Evolutionary conservation across 2,888 invertebrate species (phyloP).

Genomic region (Amblyjoppa proteus): DNA sequence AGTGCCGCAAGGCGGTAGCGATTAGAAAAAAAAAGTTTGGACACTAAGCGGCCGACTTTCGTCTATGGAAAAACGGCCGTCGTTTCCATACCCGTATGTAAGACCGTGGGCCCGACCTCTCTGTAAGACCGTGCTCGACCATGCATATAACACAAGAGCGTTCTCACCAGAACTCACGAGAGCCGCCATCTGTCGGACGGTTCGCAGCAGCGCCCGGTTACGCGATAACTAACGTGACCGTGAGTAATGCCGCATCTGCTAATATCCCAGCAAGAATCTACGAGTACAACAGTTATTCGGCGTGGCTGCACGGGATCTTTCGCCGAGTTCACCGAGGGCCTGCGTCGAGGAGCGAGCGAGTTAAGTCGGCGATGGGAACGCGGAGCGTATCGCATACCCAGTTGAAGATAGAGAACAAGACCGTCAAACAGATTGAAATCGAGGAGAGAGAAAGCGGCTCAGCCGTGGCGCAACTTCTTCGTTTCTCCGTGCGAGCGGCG

Average conservation of each 20-base stretch:
- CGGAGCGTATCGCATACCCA: constrained; percentile 41
- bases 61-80: no score
- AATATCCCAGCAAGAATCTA: neutral
- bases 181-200: no score
- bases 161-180: no score
- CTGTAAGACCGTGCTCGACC: no score
- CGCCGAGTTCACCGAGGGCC: constrained; percentile 5
- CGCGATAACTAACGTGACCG: neutral
- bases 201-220: no score
- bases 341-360: neutral
- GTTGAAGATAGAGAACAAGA: constrained; percentile 69
- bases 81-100: no score
- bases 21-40: no score
- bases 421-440: constrained; percentile 80
- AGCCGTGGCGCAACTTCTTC: constrained; percentile 35
- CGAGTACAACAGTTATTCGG: neutral
- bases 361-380: constrained; percentile 1
- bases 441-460: constrained; percentile 65
- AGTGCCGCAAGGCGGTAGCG: no score
- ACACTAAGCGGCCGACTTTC: no score
- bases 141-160: no score
- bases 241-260: neutral
- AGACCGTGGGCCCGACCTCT: no score
- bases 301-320: neutral
- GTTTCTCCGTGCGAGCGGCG: constrained; percentile 1